Conservation (phyloP, 2,888 invertebrate genomes). For the Clepsis dumicolana region DNA sequence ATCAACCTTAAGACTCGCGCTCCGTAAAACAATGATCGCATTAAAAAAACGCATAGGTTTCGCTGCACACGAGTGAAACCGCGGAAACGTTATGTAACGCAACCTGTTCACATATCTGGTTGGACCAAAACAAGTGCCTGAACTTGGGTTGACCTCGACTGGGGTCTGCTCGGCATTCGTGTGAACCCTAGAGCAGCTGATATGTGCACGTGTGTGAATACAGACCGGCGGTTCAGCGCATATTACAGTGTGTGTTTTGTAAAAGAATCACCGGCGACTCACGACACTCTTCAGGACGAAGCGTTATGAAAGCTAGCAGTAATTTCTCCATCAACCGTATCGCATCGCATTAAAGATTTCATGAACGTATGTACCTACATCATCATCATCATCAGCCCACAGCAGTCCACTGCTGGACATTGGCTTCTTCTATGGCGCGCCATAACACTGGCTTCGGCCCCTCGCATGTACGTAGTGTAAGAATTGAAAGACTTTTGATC, state of each 20-base stretch:
- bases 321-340: too few species aligned
- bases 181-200: constrained; percentile 41
- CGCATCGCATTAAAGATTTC: too few species aligned
- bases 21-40: constrained; percentile 1
- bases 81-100: constrained; percentile 42
- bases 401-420: too few species aligned
- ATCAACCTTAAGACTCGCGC: background rate
- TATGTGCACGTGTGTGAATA: constrained; percentile 42
- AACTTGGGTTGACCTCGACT: constrained; percentile 48
- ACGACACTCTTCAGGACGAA: too few species aligned
- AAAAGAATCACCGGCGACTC: too few species aligned
- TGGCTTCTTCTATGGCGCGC: too few species aligned
- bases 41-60: constrained; percentile 20
- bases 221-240: constrained; percentile 19
- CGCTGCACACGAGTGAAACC: constrained; percentile 42
- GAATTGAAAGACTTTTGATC: too few species aligned
- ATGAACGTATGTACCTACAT: too few species aligned
- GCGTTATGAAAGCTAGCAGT: too few species aligned
- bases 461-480: too few species aligned
- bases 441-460: too few species aligned
- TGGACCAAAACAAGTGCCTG: constrained; percentile 46
- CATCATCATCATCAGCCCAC: too few species aligned
- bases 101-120: constrained; percentile 44
- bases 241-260: background rate
- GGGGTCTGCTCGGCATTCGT: constrained; percentile 42